Conservation (phyloP, 2,797 vertebrate species). For the Ateles fusciceps region DNA sequence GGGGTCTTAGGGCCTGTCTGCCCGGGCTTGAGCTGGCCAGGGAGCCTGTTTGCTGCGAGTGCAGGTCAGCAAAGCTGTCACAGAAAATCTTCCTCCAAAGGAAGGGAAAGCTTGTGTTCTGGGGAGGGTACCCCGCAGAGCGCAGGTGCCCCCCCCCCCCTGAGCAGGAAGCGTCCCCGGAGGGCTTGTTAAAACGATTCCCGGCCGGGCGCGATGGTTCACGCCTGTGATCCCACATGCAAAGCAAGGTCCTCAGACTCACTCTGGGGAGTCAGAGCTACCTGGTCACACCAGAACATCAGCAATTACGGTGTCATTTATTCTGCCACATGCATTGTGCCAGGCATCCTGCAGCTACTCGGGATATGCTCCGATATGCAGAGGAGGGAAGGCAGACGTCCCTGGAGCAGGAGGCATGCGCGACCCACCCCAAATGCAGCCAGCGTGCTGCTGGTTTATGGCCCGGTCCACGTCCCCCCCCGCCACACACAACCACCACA, state of each 20-base stretch:
- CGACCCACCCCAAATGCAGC: background rate
- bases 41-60: background rate
- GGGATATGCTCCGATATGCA: too few species aligned
- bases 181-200: background rate
- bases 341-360: background rate
- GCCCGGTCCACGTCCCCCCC: background rate
- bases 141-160: too few species aligned
- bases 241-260: background rate
- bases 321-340: background rate
- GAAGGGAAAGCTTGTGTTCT: background rate
- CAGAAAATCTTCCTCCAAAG: background rate
- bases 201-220: too few species aligned
- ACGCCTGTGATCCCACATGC: too few species aligned
- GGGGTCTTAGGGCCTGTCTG: background rate
- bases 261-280: background rate
- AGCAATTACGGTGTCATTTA: background rate
- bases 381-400: background rate
- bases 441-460: background rate
- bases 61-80: background rate
- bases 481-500: background rate
- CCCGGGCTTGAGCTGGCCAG: accelerated
- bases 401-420: background rate
- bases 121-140: too few species aligned
- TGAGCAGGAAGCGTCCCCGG: accelerated
- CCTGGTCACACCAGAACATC: background rate